phyloP scores from a whole-genome alignment of 2,888 invertebrate genomes.

The Drosophila bunnanda region DNA sequence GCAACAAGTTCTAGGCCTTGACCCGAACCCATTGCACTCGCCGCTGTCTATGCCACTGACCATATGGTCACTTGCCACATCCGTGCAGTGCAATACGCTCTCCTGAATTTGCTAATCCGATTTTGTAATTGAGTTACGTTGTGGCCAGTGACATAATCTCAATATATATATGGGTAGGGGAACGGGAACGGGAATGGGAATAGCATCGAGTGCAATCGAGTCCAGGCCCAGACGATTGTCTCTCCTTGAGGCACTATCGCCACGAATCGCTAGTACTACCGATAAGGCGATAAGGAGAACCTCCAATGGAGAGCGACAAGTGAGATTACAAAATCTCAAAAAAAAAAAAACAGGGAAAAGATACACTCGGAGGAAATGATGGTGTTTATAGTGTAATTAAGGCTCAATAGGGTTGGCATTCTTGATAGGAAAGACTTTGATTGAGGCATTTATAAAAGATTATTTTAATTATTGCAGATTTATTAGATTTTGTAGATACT shows the following conservation, averaged over 20 bases:
- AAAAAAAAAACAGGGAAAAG: constrained; percentile 33
- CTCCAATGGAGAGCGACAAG: constrained; percentile 43
- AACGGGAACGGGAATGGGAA: constrained; percentile 10
- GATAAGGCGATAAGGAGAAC: constrained; percentile 68
- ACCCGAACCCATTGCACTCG: constrained; percentile 37
- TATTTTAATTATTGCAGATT: too few relatives aligned
- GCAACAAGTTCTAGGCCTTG: constrained; percentile 46
- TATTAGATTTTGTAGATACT: too few relatives aligned
- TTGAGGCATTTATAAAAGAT: too few relatives aligned
- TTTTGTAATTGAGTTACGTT: constrained; percentile 63
- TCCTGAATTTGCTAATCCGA: constrained; percentile 57
- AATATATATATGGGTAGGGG: background rate
- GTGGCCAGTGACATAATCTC: constrained; percentile 22
- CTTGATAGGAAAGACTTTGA: background rate
- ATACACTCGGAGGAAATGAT: constrained; percentile 2
- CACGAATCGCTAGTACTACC: constrained; percentile 36
- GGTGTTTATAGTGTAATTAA: background rate
- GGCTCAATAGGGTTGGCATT: background rate
- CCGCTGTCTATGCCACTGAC: constrained; percentile 31
- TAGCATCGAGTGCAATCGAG: constrained; percentile 17
- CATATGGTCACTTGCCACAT: constrained; percentile 40
- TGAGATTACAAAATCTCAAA: constrained; percentile 62
- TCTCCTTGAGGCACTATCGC: constrained; percentile 27
- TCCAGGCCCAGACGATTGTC: constrained; percentile 6
- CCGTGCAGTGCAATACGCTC: constrained; percentile 22